Evolutionary conservation across 1,140 invertebrate genomes (phyloP), one percentile per base, ranked within the genome.

Genomic region (Geopemphigus sp.): DNA sequence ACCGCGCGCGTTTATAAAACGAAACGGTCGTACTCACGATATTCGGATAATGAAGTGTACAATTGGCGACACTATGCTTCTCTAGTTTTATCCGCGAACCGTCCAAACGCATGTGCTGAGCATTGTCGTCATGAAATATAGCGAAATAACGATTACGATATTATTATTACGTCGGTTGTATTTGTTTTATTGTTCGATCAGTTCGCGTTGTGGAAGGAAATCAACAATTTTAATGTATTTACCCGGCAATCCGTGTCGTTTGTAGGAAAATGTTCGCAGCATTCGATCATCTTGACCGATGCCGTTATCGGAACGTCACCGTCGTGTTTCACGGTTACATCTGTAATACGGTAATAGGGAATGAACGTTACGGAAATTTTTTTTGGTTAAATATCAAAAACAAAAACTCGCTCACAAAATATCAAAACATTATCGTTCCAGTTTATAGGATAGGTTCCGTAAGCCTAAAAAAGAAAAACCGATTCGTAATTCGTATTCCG

Each of bases 391-490:
- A 68, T 47, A 24, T 26, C 1, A 24, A 50, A 47, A 26, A 39
- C 22, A 50, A 50, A 47, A 26, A 39, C 22, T 26, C 15, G 26
- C 66, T 68, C 50, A 50, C 45, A 68, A 17, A 68, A 24, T 17
- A 68, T 50, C 15, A 68, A 24, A 50, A 68, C 66, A 24, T 68
- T 24, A 17, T 68, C 66, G 47, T 50, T 22, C 63, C 32, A 66
- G 22, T 68, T 68, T 1, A 68, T 45, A 26, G 66, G 66, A 50
- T 68, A 50, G 24, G 22, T 68, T 50, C 66, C 66, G 8, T 50
- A 26, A 19, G 5, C 45, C 66, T 68, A 68, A 68, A 39, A 39
- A 39, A 39, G 3, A 39, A 39, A 39, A 39, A 39, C n/a, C n/a
- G n/a, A n/a, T n/a, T 39, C 32, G 32, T 8, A 39, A 39, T 39